Evolutionary conservation across 2,113 vertebrate species (phyloP).

Genomic region (Oncorhynchus nerka): DNA sequence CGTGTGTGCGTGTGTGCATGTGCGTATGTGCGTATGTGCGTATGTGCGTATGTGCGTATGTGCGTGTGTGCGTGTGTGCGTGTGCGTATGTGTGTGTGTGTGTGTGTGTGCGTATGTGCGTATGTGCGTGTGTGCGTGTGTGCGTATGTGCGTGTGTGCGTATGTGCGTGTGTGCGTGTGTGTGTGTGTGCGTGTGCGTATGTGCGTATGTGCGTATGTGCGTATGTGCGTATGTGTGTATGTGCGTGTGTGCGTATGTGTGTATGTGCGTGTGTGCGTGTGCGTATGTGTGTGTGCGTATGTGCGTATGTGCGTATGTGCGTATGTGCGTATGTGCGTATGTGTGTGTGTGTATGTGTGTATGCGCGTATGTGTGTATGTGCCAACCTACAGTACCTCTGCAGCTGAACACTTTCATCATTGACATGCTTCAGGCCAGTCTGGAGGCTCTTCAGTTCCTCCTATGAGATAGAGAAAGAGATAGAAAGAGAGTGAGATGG

Average conservation of each 20-base stretch:
- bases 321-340: neutral
- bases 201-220: too few species aligned
- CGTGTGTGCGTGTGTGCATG: too few species aligned
- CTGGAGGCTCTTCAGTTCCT: slow-evolving; percentile 85
- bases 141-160: neutral
- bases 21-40: too few species aligned
- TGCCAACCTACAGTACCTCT: slow-evolving; percentile 76
- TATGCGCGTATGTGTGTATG: neutral
- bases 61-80: too few species aligned
- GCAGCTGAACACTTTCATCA: slow-evolving; percentile 80
- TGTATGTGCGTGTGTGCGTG: neutral
- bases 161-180: too few species aligned
- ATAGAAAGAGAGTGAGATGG: slow-evolving; percentile 16
- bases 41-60: too few species aligned
- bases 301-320: too few species aligned
- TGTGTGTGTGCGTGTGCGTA: too few species aligned
- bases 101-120: neutral
- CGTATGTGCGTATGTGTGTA: neutral
- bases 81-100: too few species aligned
- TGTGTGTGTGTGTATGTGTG: neutral
- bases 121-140: neutral
- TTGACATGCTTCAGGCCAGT: slow-evolving; percentile 76
- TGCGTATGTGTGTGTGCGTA: too few species aligned
- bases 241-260: neutral
- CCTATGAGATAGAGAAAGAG: slow-evolving; percentile 67